These are phyloP conservation scores for Smithornis capensis DNA, from an alignment of 2,113 vertebrate species.

Conservation along the genomic window DNA sequence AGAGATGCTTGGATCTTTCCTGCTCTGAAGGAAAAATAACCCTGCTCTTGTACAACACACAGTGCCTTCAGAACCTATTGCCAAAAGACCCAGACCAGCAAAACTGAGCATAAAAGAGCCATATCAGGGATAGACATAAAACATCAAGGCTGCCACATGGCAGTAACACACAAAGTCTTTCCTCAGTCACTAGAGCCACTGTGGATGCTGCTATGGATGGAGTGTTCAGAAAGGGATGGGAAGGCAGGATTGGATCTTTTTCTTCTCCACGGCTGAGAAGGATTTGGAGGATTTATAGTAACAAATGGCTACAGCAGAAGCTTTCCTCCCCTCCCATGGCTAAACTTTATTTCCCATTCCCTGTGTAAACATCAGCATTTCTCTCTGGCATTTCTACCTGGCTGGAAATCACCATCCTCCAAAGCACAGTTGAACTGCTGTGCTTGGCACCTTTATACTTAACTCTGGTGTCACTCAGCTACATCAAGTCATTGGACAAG, in stretches of 20 bases:
- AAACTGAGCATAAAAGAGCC: neutral
- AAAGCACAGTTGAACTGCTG: neutral
- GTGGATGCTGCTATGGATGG: neutral
- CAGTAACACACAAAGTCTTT: neutral
- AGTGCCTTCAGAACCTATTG: neutral
- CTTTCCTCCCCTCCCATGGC: neutral
- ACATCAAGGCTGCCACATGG: neutral
- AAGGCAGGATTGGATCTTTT: neutral
- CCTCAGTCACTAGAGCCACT: neutral
- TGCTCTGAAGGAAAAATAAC: neutral
- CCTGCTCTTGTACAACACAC: neutral
- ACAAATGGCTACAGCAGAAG: neutral
- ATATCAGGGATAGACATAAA: neutral
- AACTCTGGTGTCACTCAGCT: neutral
- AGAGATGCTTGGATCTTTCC: neutral
- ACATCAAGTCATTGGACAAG: neutral
- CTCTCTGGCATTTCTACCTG: neutral
- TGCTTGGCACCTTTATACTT: neutral
- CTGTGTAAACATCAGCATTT: neutral
- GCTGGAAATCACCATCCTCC: neutral
- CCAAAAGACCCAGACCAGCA: neutral
- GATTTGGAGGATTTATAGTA: neutral
- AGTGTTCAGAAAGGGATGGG: neutral
- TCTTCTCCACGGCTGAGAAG: neutral
- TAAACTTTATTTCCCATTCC: neutral